Base-by-base conservation (phyloP, 2,113 vertebrate species). In the Myotis brandtii region DNA sequence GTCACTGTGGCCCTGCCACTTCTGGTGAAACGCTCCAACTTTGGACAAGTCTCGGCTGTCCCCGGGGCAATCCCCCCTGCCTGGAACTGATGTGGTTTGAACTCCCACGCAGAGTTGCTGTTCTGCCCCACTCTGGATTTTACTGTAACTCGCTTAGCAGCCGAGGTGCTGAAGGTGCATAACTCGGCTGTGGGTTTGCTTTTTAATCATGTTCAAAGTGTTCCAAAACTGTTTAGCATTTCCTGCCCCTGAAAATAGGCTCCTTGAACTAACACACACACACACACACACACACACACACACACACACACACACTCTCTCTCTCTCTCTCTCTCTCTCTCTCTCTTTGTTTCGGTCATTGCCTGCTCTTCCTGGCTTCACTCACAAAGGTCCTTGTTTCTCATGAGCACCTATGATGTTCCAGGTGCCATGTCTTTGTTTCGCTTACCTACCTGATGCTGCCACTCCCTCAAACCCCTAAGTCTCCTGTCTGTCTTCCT, bases 91-190 rank as follows among this genome's bases (percentile, higher is more conserved):
- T 7, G 80, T 92, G 87, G 93, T 79, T 86, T 89, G 72, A 86
- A 83, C 95, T 59, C 95, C 96, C 82, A 95, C 97, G 2, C 92
- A 70, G 54, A 72, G 59, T 75, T 82, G 64, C 66, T 73, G 75
- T 96, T 83, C 87, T 97, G 97, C 90, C 87, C 96, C 95, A 94
- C 95, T 97, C 82, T 97, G 97, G 95, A 97, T 94, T 95, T 97
- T 96, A 96, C 97, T 93, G 96, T 96, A 97, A 96, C 75, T 91
- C 17, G 59, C 76, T 93, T 69, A 92, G 94, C 69, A 89, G 92
- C 54, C 1, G 95, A 82, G 94, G 81, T 48, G 89, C 90, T 83
- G 96, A 96, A 87, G 66, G n/a, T 90, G 84, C 94, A 95, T 91
- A 95, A 93, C 88, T 76, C 64, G 83, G 77, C 77, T 91, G 95